Base-by-base conservation (phyloP, 2,113 vertebrate species). In the Tyto alba region DNA sequence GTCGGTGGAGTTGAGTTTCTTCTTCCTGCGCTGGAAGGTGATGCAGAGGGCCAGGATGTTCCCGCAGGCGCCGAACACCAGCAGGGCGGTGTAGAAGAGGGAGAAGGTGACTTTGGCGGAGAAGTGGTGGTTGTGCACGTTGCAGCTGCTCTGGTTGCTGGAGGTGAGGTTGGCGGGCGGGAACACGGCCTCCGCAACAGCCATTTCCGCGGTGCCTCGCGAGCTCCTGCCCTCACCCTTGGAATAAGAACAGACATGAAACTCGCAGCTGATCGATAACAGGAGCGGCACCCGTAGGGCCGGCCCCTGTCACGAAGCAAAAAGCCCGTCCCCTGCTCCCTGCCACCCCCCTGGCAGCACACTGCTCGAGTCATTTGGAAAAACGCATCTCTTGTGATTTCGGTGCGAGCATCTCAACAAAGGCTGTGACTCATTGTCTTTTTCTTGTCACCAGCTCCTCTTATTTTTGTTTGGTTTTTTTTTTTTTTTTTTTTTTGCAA, bases 1-100 rank as follows among this genome's bases (percentile, higher is more conserved):
- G 2, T 97, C 94, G 0, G 98, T 98, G 60, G 98, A 99, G 96
- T 99, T 99, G 92, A 98, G 96, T 92, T 99, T 99, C 93, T 98
- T 98, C 67, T 98, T 98, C 84, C 96, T 89, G 84, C 96, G 98
- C 90, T 98, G 98, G 88, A 97, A 98, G 63, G 98, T 98, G 48
- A 99, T 98, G 77, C 88, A 97, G 74, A 99, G 98, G 30, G 99
- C 98, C 72, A 99, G 92, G 80, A 97, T 83, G 93, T 99, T 99
- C 76, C 99, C 98, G 1, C 97, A 98, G 43, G 97, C 83, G 0
- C 99, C 98, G 1, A 98, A 96, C 45, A 98, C 53, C 86, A 99
- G 97, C 71, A 99, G 93, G 48, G 91, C 41, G 1, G 79, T 95
- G 95, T 98, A 99, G 96, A 99, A 98, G 74, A 98, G 77, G 8